Conservation (phyloP, 2,888 invertebrate species). For the Junonia oenone region DNA sequence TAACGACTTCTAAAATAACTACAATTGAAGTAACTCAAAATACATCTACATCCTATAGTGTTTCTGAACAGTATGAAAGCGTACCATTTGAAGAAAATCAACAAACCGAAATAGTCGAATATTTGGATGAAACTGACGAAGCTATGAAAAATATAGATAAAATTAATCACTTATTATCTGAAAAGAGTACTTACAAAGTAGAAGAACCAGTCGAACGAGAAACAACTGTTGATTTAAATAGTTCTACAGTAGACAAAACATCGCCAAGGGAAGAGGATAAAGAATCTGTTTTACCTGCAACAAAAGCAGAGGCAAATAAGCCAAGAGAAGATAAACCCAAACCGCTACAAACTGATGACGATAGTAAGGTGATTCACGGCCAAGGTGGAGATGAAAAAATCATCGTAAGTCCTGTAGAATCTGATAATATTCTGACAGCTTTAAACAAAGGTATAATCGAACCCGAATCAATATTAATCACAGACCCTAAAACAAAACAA, state of each 20-base stretch:
- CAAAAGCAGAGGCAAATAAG: not conserved
- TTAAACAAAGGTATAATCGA: constrained; percentile 86
- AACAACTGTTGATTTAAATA: not conserved
- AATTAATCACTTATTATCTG: not conserved
- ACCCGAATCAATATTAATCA: constrained; percentile 82
- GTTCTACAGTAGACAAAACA: not conserved
- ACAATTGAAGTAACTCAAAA: constrained; percentile 56
- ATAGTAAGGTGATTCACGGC: not conserved
- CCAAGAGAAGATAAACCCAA: not conserved
- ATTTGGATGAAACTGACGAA: constrained; percentile 45
- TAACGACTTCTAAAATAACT: constrained; percentile 53
- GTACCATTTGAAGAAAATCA: constrained; percentile 38
- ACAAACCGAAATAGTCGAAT: constrained; percentile 35
- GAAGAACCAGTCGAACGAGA: not conserved
- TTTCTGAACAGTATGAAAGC: constrained; percentile 41
- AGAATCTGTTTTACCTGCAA: not conserved
- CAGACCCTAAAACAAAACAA: constrained; percentile 84
- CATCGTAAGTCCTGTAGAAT: not conserved
- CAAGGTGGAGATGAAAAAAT: not conserved
- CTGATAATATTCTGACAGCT: constrained; percentile 84
- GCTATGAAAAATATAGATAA: not conserved
- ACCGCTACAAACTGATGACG: not conserved
- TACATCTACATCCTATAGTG: constrained; percentile 51
- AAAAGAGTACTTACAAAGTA: constrained; percentile 1
- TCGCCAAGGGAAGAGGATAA: too few relatives aligned